Evolutionary conservation across 2,113 vertebrate genomes (phyloP).

Genomic region (Chaetops frenatus): DNA sequence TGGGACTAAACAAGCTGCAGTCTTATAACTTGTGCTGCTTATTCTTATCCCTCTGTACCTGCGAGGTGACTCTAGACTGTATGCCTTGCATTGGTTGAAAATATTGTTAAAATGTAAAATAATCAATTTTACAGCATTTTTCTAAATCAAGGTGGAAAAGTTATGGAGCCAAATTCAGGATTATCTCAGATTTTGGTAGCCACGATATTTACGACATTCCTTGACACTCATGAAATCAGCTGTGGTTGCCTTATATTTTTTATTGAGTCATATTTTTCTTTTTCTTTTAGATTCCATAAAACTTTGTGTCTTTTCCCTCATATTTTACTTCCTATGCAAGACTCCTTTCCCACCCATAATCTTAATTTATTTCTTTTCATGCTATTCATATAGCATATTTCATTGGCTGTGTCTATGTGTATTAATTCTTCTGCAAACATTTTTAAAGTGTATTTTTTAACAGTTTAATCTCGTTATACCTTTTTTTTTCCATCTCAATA

Average conservation of each 20-base stretch:
- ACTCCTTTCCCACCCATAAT: background rate
- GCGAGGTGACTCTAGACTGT: background rate
- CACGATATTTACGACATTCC: background rate
- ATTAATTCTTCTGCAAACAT: background rate
- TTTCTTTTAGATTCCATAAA: background rate
- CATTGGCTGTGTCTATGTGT: no score
- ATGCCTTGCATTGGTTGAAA: background rate
- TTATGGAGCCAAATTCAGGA: background rate
- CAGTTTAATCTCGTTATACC: background rate
- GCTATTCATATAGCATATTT: no score
- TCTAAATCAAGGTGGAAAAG: background rate
- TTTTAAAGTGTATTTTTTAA: background rate
- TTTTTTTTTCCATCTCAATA: background rate
- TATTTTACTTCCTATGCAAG: background rate
- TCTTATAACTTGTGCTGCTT: background rate
- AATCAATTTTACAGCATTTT: background rate
- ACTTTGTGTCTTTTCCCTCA: background rate
- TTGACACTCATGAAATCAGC: background rate
- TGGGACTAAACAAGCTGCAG: background rate
- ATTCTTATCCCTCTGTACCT: background rate
- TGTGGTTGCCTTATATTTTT: background rate
- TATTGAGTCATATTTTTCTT: background rate
- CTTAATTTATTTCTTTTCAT: background rate
- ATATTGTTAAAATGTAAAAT: background rate
- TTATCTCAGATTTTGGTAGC: background rate